Evolutionary conservation across 2,113 vertebrate genomes (phyloP).

Genomic region (Rousettus leschenaultii): DNA sequence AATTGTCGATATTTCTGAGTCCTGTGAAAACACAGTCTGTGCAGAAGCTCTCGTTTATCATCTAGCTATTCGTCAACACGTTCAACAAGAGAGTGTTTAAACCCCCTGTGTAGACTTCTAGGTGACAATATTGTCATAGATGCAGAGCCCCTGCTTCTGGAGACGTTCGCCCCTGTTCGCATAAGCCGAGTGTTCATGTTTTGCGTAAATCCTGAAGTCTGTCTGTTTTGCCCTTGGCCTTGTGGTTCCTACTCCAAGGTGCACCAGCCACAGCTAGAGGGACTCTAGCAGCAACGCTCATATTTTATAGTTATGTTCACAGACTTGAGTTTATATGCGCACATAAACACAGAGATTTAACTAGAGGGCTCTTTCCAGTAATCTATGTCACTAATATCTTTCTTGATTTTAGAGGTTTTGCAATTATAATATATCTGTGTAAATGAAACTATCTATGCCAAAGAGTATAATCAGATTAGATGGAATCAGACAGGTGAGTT

Average conservation of each 20-base stretch:
- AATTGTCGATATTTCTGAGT: neutral
- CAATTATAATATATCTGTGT: neutral
- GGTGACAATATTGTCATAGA: neutral
- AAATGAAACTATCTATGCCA: neutral
- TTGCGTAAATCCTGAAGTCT: neutral
- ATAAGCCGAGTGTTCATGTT: neutral
- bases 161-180: neutral
- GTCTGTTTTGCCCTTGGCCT: neutral
- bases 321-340: neutral
- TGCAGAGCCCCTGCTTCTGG: neutral
- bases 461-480: neutral
- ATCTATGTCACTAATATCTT: neutral
- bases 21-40: neutral
- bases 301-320: neutral
- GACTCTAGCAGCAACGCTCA: accelerated
- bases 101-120: neutral
- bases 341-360: neutral
- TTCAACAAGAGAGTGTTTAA: neutral
- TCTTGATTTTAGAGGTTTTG: neutral
- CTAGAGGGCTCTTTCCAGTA: neutral
- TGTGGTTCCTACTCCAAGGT: neutral
- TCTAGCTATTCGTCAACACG: neutral
- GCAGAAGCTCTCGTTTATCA: neutral
- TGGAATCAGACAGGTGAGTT: neutral
- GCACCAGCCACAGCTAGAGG: neutral